Evolutionary conservation across 2,888 invertebrate genomes (phyloP), one percentile per base, ranked within the genome.

Genomic region (Periphyllus acericola): DNA sequence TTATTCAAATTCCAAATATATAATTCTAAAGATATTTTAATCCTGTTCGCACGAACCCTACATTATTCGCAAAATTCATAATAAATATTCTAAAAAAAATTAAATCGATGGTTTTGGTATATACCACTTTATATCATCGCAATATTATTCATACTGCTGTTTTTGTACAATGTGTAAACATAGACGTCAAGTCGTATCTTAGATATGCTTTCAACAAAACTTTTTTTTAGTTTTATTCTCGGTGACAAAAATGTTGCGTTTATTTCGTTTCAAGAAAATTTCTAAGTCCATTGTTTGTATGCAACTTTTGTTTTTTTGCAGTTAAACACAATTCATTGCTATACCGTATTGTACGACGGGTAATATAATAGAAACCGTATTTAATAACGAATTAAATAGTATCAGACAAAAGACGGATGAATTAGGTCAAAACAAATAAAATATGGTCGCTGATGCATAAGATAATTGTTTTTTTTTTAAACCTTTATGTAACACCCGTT

Each of bases 381-480:
- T 68, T n/a, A 68, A 68, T 29, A 68, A 68, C 68, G 68, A 68
- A 68, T 68, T 68, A 68, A 68, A 68, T 29, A n/a, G 3, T 68
- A 68, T 29, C 11, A 29, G 29, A 68, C 68, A 68, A 68, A 68
- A 68, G 68, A 68, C 1, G 25, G 68, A 68, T 29, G n/a, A 25
- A 68, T 68, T 60, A 60, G 60, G 60, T 68, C 68, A 68, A 68
- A 68, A 68, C 11, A 9, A n/a, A 68, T 68, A 68, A 68, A 68
- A 68, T 68, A 68, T 29, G 68, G 68, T 68, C 11, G n/a, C 68
- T n/a, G 68, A n/a, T 29, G 68, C 68, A 29, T 68, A 68, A n/a
- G n/a, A 68, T 11, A 68, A n/a, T 68, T 68, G 6, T 11, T 68
- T 29, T 68, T 1, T 29, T 68, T 68, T 68, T 68, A 60, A 8